A percentile compares a stretch with the other conserved stretches of the same genome.
These are phyloP conservation scores for Synergus itoensis DNA, from an alignment of 2,888 invertebrate species.

Conservation along the genomic window DNA sequence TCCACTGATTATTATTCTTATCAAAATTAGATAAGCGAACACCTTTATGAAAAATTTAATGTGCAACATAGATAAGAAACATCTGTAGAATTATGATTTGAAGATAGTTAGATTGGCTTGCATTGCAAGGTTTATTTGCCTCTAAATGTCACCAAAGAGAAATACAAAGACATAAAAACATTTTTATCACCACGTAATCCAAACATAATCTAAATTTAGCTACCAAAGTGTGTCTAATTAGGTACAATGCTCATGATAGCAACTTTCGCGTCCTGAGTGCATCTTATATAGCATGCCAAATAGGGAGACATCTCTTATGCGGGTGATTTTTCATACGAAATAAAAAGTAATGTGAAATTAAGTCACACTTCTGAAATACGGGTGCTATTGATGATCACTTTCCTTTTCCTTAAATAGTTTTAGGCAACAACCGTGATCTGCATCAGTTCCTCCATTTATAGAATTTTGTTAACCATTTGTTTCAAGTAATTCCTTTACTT, in stretches of 20 bases:
- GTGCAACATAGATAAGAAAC: not conserved
- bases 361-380: constrained; percentile 2
- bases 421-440: not conserved
- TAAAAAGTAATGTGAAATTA: not conserved
- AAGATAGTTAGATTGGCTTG: not conserved
- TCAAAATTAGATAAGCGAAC: not conserved
- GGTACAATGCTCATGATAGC: not conserved
- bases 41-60: not conserved
- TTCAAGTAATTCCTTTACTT: no score
- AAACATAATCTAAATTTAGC: not conserved
- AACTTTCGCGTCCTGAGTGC: constrained; percentile 4
- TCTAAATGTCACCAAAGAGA: not conserved
- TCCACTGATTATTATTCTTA: no score
- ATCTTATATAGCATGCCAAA: not conserved
- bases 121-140: not conserved
- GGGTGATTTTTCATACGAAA: constrained; percentile 22
- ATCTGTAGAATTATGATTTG: not conserved
- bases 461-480: not conserved
- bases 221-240: constrained; percentile 6
- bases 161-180: not conserved
- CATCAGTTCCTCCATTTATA: not conserved
- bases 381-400: not conserved
- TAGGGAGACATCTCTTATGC: not conserved
- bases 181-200: not conserved
- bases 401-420: not conserved